phyloP scores from a whole-genome alignment of 2,888 invertebrate genomes.

The Drosophila putrida region DNA sequence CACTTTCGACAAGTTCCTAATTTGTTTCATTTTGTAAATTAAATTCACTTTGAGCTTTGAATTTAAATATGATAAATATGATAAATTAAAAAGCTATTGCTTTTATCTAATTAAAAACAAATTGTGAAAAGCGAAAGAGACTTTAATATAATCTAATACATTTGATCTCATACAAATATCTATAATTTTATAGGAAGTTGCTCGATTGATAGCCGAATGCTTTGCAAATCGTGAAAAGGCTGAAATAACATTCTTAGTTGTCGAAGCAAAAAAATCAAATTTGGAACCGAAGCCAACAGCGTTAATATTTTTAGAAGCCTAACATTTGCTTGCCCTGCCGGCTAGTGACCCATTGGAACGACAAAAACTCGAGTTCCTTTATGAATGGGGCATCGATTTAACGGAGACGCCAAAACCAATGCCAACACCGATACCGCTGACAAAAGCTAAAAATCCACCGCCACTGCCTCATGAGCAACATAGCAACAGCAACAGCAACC shows the following conservation, averaged over 20 bases:
- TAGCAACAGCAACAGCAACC: slow-evolving; percentile 54
- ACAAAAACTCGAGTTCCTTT: slow-evolving; percentile 83
- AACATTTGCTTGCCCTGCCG: slow-evolving; percentile 95
- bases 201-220: slow-evolving; percentile 95
- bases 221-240: slow-evolving; percentile 94
- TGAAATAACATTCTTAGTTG: slow-evolving; percentile 96
- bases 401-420: slow-evolving; percentile 84
- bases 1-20: too few species aligned
- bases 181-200: slow-evolving; percentile 88
- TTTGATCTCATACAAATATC: background rate
- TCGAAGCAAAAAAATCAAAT: slow-evolving; percentile 96
- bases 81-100: too few species aligned
- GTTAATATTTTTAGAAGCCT: slow-evolving; percentile 95
- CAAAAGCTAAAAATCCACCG: slow-evolving; percentile 86
- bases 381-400: slow-evolving; percentile 85
- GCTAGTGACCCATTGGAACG: slow-evolving; percentile 87
- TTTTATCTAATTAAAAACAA: too few species aligned
- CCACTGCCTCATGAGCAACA: slow-evolving; percentile 78
- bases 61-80: too few species aligned
- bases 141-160: too few species aligned
- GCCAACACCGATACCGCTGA: slow-evolving; percentile 84
- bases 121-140: too few species aligned
- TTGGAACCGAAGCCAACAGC: slow-evolving; percentile 96
- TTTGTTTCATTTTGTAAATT: too few species aligned
- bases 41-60: too few species aligned